Percentiles rank a stretch among this genome's conserved stretches.
These are phyloP conservation scores for Epinephelus moara DNA, from an alignment of 2,113 vertebrate species.

Conservation along the genomic window DNA sequence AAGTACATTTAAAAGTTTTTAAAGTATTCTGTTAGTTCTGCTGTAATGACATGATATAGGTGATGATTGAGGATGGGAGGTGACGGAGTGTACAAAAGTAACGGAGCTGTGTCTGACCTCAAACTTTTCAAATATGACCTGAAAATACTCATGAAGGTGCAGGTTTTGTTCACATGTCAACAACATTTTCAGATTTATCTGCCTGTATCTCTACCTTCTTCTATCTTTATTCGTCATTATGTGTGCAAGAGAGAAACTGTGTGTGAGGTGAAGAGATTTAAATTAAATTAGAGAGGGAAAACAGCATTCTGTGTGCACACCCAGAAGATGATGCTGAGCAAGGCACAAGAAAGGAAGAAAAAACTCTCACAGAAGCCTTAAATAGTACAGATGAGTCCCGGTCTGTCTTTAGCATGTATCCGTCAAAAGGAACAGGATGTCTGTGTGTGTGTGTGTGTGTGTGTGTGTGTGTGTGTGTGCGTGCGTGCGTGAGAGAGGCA, in stretches of 20 bases:
- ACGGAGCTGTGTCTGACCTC: not conserved
- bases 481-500: not conserved
- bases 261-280: not conserved
- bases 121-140: not conserved
- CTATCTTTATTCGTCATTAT: not conserved
- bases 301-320: slow-evolving; percentile 18
- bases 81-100: not conserved
- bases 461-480: not conserved
- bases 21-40: not conserved
- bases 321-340: slow-evolving; percentile 31
- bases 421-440: slow-evolving; percentile 62
- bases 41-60: not conserved
- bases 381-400: slow-evolving; percentile 67
- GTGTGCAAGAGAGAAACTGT: not conserved
- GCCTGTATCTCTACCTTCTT: not conserved
- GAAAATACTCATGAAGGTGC: not conserved
- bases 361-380: slow-evolving; percentile 56
- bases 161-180: not conserved
- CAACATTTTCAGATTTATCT: not conserved
- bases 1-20: not conserved
- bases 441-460: slow-evolving; percentile 35
- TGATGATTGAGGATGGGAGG: not conserved
- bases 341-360: slow-evolving; percentile 42
- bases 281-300: slow-evolving; percentile 33
- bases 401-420: slow-evolving; percentile 62